phyloP scores from a whole-genome alignment of 2,797 vertebrate species.

The Novumbra hubbsi region DNA sequence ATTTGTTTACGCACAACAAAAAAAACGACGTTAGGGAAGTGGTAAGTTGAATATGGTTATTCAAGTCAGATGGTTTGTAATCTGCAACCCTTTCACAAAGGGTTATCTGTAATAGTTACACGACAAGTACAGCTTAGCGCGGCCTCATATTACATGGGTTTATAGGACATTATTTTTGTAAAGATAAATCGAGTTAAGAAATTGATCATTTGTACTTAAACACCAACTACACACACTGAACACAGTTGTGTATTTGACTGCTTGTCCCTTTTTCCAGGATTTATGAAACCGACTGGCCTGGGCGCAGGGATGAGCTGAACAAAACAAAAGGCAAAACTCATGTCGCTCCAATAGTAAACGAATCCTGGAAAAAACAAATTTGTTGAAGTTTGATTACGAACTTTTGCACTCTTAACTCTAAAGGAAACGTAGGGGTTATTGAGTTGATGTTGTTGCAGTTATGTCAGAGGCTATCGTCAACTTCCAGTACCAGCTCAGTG shows the following conservation, averaged over 20 bases:
- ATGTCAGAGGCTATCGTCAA: conserved; percentile 49
- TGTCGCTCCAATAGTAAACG: neutral
- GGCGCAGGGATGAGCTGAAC: neutral
- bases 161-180: too few species aligned
- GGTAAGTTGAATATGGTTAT: neutral
- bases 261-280: neutral
- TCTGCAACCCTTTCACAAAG: neutral
- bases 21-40: neutral
- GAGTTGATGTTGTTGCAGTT: neutral
- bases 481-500: conserved; percentile 56
- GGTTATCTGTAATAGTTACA: neutral
- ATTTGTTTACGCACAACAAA: neutral
- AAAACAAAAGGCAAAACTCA: neutral
- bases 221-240: neutral
- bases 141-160: too few species aligned
- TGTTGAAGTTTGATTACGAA: neutral
- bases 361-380: neutral
- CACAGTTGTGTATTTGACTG: neutral
- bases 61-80: neutral
- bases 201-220: neutral
- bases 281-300: neutral
- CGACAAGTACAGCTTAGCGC: too few species aligned
- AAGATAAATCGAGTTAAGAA: too few species aligned
- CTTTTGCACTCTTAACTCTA: neutral
- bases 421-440: neutral